These are phyloP conservation scores for Cyprinus carpio DNA, from an alignment of 2,113 vertebrate genomes.

Conservation along the genomic window DNA sequence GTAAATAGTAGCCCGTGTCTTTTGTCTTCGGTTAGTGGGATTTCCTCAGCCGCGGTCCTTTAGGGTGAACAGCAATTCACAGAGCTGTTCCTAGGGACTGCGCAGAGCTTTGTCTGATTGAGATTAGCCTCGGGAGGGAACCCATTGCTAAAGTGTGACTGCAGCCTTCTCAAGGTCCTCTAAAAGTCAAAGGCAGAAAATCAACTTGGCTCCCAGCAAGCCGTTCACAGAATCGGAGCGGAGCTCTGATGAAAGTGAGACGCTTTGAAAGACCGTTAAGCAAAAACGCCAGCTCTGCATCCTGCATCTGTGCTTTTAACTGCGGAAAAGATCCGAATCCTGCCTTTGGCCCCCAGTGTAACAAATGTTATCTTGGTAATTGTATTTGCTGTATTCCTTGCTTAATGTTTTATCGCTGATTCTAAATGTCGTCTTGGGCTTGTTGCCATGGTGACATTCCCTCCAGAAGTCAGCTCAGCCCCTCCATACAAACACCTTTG, in stretches of 20 bases:
- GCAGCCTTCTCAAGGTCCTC: constrained; percentile 55
- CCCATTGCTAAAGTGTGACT: constrained; percentile 51
- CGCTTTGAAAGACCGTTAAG: constrained; percentile 40
- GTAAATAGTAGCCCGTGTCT: constrained; percentile 37
- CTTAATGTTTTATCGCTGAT: constrained; percentile 58
- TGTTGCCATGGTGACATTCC: constrained; percentile 60
- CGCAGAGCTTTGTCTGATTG: constrained; percentile 55
- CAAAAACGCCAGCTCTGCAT: constrained; percentile 16
- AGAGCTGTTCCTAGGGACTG: constrained; percentile 49
- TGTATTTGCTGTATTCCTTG: constrained; percentile 51
- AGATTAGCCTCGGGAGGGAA: constrained; percentile 50
- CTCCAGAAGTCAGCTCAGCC: constrained; percentile 54
- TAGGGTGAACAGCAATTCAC: constrained; percentile 49
- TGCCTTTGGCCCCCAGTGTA: constrained; percentile 33
- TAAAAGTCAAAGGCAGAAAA: constrained; percentile 57
- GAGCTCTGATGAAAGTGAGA: constrained; percentile 39
- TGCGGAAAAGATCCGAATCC: background rate
- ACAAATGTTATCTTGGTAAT: constrained; percentile 53
- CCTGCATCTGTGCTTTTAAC: constrained; percentile 32
- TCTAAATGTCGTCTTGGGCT: constrained; percentile 59
- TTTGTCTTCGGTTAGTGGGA: constrained; percentile 47
- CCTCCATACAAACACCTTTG: constrained; percentile 55
- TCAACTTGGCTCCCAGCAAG: constrained; percentile 50
- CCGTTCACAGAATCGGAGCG: constrained; percentile 5
- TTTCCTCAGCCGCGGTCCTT: constrained; percentile 37